A percentile compares a stretch with the other conserved stretches of the same genome.
Conservation (phyloP, 2,888 invertebrate genomes). For the Cyclophora punctaria region DNA sequence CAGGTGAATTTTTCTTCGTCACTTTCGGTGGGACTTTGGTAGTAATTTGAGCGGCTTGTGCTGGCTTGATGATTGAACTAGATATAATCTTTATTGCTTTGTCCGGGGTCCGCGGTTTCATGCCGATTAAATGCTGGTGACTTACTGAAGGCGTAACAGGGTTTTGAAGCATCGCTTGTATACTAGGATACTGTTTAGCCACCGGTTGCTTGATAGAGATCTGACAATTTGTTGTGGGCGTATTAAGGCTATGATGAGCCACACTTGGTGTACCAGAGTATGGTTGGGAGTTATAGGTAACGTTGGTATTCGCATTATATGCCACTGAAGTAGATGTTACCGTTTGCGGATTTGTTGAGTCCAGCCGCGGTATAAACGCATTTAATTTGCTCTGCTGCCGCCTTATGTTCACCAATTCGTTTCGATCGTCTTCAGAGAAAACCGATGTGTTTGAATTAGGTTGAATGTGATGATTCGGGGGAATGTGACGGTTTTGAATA, state of each 20-base stretch:
- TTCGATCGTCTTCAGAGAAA: slow-evolving; percentile 43
- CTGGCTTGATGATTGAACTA: slow-evolving; percentile 11
- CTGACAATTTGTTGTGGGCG: background rate
- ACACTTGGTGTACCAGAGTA: background rate
- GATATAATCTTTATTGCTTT: slow-evolving; percentile 15
- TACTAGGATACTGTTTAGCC: background rate
- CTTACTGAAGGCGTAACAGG: too few relatives aligned
- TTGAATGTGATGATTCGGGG: too few relatives aligned
- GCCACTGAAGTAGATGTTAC: background rate
- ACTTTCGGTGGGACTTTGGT: background rate
- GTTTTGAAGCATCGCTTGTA: too few relatives aligned
- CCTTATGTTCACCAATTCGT: slow-evolving; percentile 41
- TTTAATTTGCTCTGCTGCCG: slow-evolving; percentile 44
- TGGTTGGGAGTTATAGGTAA: background rate
- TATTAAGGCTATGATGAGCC: background rate
- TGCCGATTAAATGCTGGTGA: too few relatives aligned
- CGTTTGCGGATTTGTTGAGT: too few relatives aligned
- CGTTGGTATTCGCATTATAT: background rate
- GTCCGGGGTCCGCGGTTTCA: background rate
- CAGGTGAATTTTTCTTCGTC: background rate
- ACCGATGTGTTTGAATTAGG: background rate
- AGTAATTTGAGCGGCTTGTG: slow-evolving; percentile 1
- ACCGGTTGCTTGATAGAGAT: background rate
- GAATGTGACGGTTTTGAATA: too few relatives aligned
- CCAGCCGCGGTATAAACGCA: background rate